These are phyloP conservation scores for Poicephalus gulielmi DNA, from an alignment of 2,113 vertebrate species.

Conservation along the genomic window DNA sequence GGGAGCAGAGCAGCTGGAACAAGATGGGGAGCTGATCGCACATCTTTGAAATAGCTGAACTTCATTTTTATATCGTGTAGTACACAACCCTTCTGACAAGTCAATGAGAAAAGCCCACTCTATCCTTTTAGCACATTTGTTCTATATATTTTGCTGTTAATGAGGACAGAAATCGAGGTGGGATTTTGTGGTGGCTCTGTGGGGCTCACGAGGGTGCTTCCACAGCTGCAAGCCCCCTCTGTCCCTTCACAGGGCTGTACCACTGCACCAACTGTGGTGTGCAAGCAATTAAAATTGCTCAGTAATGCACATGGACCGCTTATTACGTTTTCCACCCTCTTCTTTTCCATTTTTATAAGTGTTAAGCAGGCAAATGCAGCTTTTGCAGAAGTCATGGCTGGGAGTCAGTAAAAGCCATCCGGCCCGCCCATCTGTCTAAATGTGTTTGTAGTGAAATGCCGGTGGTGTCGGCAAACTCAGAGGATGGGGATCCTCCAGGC, in stretches of 20 bases:
- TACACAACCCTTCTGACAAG: neutral
- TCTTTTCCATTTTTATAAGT: neutral
- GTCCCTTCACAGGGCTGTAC: fast-evolving
- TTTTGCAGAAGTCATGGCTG: neutral
- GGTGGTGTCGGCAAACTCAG: neutral
- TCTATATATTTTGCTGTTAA: conserved; percentile 10
- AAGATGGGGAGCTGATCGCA: neutral
- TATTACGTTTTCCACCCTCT: neutral
- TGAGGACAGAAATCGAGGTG: neutral
- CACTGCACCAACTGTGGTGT: fast-evolving
- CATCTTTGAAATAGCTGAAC: neutral
- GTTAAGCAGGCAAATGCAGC: neutral
- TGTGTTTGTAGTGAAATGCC: neutral
- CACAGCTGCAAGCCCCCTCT: neutral
- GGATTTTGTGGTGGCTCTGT: neutral
- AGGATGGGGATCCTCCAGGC: conserved; percentile 1
- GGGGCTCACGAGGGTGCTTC: neutral
- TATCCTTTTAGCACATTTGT: conserved; percentile 2
- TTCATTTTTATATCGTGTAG: neutral
- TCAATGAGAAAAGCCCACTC: neutral
- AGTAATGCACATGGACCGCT: neutral
- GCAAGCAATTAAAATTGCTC: neutral
- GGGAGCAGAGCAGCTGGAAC: neutral
- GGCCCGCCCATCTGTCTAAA: neutral
- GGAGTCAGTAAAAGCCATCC: neutral